phyloP scores from a whole-genome alignment of 2,888 invertebrate species.

The Ischnus inquisitorius region DNA sequence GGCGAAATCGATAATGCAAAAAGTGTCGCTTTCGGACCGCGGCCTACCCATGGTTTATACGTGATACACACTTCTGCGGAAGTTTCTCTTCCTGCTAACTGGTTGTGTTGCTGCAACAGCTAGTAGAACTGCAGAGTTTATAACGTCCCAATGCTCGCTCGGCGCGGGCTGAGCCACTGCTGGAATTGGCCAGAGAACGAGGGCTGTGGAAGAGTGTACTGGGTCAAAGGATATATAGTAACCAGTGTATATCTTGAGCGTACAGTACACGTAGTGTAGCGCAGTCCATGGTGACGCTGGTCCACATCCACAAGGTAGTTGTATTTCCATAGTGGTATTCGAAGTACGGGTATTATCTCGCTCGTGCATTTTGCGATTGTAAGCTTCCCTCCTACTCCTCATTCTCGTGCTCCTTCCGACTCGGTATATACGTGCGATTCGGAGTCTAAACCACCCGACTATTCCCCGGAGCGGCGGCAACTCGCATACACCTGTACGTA shows the following conservation, averaged over 20 bases:
- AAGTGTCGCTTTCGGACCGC: slow-evolving; percentile 16
- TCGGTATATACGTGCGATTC: slow-evolving; percentile 54
- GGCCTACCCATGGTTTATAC: slow-evolving; percentile 36
- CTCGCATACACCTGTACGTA: slow-evolving; percentile 17
- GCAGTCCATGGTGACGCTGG: slow-evolving; percentile 40
- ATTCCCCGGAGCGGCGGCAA: slow-evolving; percentile 38
- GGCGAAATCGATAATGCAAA: slow-evolving; percentile 54
- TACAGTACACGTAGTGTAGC: slow-evolving; percentile 16
- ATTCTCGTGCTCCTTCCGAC: background rate
- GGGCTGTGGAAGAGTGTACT: slow-evolving; percentile 18
- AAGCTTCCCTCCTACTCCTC: slow-evolving; percentile 39
- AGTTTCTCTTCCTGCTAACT: slow-evolving; percentile 53
- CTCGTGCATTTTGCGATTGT: slow-evolving; percentile 58
- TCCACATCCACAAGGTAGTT: slow-evolving; percentile 40
- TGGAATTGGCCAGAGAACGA: slow-evolving; percentile 33
- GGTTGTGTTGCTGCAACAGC: slow-evolving; percentile 13
- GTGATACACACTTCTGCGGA: slow-evolving; percentile 47
- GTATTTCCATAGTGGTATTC: slow-evolving; percentile 63
- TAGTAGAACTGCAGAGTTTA: slow-evolving; percentile 48
- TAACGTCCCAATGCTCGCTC: slow-evolving; percentile 48
- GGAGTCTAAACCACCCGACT: slow-evolving; percentile 54
- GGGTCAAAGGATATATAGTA: slow-evolving; percentile 41
- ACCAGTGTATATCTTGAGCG: slow-evolving; percentile 15
- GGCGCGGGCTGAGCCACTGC: slow-evolving; percentile 35
- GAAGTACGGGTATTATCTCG: slow-evolving; percentile 65